Evolutionary conservation across 2,797 vertebrate species (phyloP), one percentile per base, ranked within the genome.

Genomic region (Dipus sagitta): DNA sequence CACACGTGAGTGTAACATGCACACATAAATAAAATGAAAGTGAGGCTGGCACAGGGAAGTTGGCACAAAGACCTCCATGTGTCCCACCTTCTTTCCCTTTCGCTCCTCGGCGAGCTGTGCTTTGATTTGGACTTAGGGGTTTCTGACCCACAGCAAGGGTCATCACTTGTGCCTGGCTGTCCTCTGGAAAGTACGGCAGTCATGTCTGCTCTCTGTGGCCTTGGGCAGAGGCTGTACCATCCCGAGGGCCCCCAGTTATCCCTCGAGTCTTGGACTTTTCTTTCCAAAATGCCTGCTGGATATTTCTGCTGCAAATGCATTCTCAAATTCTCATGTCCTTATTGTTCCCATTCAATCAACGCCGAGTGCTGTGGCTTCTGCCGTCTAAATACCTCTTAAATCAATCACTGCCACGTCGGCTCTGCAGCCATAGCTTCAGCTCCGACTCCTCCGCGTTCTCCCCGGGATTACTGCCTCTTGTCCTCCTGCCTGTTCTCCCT

Each of bases 311-410:
- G 2, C 58, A 78, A 64, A 65, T 15, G 84, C 14, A 2, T 71
- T 87, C 65, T 70, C 23, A 6, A 77, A 68, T 32, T 42, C 80
- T 85, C 68, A 14, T n/a, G 47, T 67, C 32, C 24, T 91, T 92
- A 79, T 30, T 89, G 86, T 80, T 95, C 91, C 21, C 92, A 32
- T 92, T 87, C 94, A 91, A 70, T 87, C 90, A 96, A 42, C 77
- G 86, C 20, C 52, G 76, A 86, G 92, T 79, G 65, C 80, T 64
- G 17, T 11, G 64, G 78, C 84, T 70, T 94, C 76, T 32, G 4
- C 92, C 21, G 34, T 89, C 92, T 94, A 83, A 95, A 94, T 34
- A 67, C 83, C 72, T 95, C 90, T 91, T 96, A 72, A 89, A 91
- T 94, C 94, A 94, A 58, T 84, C 77, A 72, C 84, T 0, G 0